phyloP scores from a whole-genome alignment of 2,888 invertebrate species.

The Willowsia nigromaculata region DNA sequence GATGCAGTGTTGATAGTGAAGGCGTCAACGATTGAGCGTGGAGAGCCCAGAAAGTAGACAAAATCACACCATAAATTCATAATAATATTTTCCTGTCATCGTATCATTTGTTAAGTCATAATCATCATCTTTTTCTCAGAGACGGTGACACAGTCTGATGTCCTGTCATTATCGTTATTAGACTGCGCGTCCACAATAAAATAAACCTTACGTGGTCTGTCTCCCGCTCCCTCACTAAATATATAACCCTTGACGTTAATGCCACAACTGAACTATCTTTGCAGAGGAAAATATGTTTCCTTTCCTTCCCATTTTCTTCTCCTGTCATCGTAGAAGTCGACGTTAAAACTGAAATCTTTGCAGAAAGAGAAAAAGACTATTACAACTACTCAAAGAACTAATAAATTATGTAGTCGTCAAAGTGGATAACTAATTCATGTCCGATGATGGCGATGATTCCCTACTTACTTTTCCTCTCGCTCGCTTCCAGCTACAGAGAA shows the following conservation, averaged over 20 bases:
- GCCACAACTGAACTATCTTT: too few relatives aligned
- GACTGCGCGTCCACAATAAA: not conserved
- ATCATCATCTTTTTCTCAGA: slow-evolving; percentile 22
- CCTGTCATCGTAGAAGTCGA: not conserved
- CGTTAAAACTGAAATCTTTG: not conserved
- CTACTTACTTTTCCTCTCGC: not conserved
- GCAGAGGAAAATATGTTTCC: not conserved
- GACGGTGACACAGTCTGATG: not conserved
- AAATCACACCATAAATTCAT: slow-evolving; percentile 6
- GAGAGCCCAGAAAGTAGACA: too few relatives aligned
- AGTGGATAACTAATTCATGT: slow-evolving; percentile 14
- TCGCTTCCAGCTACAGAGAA: not conserved
- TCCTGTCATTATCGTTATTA: not conserved
- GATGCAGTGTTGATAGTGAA: not conserved
- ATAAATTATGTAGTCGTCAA: slow-evolving; percentile 22
- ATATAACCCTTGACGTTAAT: not conserved
- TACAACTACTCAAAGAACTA: slow-evolving; percentile 6
- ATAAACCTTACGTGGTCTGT: not conserved
- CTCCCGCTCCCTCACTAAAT: too few relatives aligned
- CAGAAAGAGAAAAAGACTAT: not conserved
- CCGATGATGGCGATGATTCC: not conserved
- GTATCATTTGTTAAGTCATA: not conserved
- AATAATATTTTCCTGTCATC: slow-evolving; percentile 21
- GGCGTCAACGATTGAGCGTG: too few relatives aligned
- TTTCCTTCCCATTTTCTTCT: not conserved